These are phyloP conservation scores for Colius striatus DNA, from an alignment of 2,113 vertebrate species.

Conservation along the genomic window DNA sequence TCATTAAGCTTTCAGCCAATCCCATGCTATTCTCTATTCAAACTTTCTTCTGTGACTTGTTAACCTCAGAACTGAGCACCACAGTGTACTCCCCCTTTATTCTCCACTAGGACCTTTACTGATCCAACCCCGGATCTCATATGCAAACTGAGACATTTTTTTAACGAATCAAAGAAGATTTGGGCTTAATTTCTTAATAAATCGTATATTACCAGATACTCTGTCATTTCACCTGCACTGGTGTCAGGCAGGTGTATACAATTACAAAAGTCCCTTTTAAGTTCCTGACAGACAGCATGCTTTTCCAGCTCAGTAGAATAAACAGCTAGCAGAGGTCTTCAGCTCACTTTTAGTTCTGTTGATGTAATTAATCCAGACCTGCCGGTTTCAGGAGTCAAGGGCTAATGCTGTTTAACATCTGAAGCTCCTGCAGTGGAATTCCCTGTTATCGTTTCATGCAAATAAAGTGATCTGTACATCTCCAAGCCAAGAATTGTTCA, in stretches of 20 bases:
- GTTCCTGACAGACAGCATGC: too few relatives aligned
- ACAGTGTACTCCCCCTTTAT: not conserved
- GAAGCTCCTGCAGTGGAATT: not conserved
- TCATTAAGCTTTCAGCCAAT: not conserved
- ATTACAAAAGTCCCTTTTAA: not conserved
- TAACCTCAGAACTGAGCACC: not conserved
- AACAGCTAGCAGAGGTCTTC: not conserved
- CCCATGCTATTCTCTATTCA: not conserved
- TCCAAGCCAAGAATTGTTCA: not conserved
- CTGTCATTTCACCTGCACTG: not conserved
- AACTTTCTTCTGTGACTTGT: not conserved
- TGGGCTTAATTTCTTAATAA: not conserved
- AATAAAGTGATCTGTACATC: not conserved
- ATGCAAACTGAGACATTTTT: not conserved
- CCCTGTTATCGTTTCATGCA: not conserved
- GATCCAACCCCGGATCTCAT: too few relatives aligned
- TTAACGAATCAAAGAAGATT: not conserved
- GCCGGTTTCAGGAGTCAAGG: not conserved
- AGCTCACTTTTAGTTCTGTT: not conserved
- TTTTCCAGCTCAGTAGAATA: not conserved
- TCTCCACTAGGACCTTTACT: not conserved
- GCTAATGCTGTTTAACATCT: not conserved
- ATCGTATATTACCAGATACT: not conserved
- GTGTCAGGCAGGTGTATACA: not conserved
- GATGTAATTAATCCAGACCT: not conserved